A percentile compares a stretch with the other conserved stretches of the same genome.
phyloP scores from a whole-genome alignment of 2,113 vertebrate species.

The Anser cygnoides region DNA sequence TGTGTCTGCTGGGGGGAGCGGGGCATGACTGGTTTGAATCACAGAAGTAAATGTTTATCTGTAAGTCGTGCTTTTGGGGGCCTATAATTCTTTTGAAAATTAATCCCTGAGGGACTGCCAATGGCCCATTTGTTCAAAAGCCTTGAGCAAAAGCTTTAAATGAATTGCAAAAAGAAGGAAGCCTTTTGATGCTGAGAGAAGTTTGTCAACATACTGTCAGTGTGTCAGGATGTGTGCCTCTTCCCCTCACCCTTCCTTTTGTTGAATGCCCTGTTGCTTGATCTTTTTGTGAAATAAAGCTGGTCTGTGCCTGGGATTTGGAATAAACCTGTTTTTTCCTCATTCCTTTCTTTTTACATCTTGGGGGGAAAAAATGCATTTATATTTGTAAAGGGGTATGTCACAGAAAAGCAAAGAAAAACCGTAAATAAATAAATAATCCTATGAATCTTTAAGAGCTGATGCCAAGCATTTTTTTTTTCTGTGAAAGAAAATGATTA shows the following conservation, averaged over 20 bases:
- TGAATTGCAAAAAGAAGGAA: not conserved
- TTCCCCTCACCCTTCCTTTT: not conserved
- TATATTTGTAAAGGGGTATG: not conserved
- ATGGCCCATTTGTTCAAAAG: not conserved
- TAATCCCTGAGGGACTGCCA: slow-evolving; percentile 11
- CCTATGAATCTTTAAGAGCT: not conserved
- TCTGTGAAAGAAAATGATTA: not conserved
- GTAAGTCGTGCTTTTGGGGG: not conserved
- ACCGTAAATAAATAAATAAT: not conserved
- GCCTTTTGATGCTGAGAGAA: slow-evolving; percentile 25
- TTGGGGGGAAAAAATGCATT: not conserved
- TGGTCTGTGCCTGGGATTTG: not conserved
- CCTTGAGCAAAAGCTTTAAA: slow-evolving; percentile 35
- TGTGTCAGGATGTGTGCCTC: not conserved
- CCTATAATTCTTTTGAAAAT: not conserved
- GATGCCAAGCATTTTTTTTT: not conserved
- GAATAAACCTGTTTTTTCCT: slow-evolving; percentile 9
- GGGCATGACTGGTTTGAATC: not conserved
- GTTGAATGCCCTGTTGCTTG: not conserved
- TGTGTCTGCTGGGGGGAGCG: not conserved
- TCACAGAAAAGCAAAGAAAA: not conserved
- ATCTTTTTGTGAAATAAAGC: not conserved
- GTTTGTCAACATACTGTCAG: not conserved
- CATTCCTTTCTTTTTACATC: not conserved
- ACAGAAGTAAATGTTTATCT: not conserved